A percentile compares a stretch with the other conserved stretches of the same genome.
Evolutionary conservation across 2,888 invertebrate genomes (phyloP).

Genomic region (Lypha dubia): DNA sequence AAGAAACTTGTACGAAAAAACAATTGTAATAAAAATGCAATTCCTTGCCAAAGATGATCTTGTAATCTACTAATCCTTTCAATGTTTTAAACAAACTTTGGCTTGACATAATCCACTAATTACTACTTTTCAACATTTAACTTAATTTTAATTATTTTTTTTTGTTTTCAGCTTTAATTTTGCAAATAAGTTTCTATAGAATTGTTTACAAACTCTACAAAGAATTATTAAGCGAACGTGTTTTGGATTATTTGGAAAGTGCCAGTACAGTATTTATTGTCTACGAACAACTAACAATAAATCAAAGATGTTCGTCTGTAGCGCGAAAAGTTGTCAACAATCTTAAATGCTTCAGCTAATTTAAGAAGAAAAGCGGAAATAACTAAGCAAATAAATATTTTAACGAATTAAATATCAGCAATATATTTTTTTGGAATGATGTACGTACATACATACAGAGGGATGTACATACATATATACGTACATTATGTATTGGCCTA

Average conservation of each 20-base stretch:
- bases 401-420: neutral
- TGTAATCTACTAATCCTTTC: neutral
- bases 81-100: neutral
- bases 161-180: conserved; percentile 34
- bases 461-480: no score
- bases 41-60: no score
- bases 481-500: no score
- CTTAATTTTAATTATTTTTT: neutral
- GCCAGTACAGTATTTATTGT: conserved; percentile 31
- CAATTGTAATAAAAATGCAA: no score
- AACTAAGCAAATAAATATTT: neutral
- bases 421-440: neutral
- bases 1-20: no score
- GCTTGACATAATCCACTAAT: neutral
- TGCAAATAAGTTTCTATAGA: conserved; percentile 44
- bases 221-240: conserved; percentile 26
- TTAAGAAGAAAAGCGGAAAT: neutral
- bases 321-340: neutral
- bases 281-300: conserved; percentile 10
- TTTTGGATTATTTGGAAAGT: conserved; percentile 19
- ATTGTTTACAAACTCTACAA: conserved; percentile 25
- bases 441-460: no score
- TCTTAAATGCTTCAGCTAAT: neutral
- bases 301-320: neutral
- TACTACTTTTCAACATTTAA: neutral